Percentiles rank a stretch among this genome's conserved stretches.
Conservation (phyloP, 2,888 invertebrate genomes). For the Barypeithes pellucidus region DNA sequence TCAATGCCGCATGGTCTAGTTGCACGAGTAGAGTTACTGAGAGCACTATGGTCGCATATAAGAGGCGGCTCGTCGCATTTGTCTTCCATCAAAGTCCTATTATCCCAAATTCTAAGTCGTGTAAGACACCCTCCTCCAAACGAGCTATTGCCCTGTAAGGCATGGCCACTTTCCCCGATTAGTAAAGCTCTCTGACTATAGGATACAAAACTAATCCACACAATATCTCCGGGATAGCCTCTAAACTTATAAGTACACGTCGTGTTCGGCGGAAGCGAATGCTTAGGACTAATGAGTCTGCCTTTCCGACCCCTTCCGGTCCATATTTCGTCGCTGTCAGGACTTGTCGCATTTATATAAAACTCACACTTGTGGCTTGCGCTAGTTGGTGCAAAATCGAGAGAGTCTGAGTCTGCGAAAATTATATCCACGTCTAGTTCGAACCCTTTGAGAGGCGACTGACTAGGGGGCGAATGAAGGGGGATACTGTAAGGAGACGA, state of each 20-base stretch:
- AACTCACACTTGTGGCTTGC: constrained; percentile 77
- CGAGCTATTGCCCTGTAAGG: constrained; percentile 64
- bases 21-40: constrained; percentile 81
- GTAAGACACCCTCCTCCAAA: constrained; percentile 76
- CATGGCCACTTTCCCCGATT: constrained; percentile 71
- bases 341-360: constrained; percentile 83
- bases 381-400: constrained; percentile 82
- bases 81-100: constrained; percentile 78
- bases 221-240: constrained; percentile 84
- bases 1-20: constrained; percentile 86
- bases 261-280: constrained; percentile 88
- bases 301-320: constrained; percentile 80
- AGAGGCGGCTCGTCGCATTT: constrained; percentile 86
- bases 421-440: constrained; percentile 91
- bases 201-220: constrained; percentile 91
- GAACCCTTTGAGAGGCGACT: constrained; percentile 83
- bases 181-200: constrained; percentile 86
- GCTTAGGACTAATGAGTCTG: constrained; percentile 83
- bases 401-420: constrained; percentile 89
- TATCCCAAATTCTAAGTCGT: constrained; percentile 83
- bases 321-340: constrained; percentile 75
- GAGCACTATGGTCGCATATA: constrained; percentile 86
- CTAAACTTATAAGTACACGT: constrained; percentile 90
- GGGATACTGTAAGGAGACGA: constrained; percentile 90
- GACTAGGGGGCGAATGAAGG: constrained; percentile 77